Evolutionary conservation across 1,140 invertebrate genomes (phyloP), one percentile per base, ranked within the genome.

Genomic region (Harpegnathos saltator): DNA sequence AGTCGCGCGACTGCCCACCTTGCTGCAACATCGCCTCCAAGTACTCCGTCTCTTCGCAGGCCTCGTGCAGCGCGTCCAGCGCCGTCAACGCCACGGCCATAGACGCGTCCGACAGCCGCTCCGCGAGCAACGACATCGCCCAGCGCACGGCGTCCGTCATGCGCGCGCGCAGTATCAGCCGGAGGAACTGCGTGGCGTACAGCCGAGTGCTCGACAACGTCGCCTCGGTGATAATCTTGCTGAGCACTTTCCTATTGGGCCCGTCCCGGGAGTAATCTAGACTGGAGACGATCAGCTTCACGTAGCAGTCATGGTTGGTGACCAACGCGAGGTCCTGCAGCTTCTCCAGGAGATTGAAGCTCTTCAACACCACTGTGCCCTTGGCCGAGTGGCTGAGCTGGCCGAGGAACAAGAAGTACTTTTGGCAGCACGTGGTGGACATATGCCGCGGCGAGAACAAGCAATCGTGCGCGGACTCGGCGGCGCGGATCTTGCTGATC

Each of bases 321-420:
- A 96, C 95, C n/a, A 96, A 96, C 1, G 98, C 97, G 68, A 99
- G 92, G 84, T 97, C 96, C 85, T 97, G 95, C 11, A 99, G 94
- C 89, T 97, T 98, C 85, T 97, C 96, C 91, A 98, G 97, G 71
- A 99, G 95, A 63, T 96, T 96, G 19, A 97, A 96, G 83, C 96
- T 96, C 62, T 98, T 97, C 17, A 99, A 96, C 77, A 97, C 94
- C 72, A 95, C 95, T 38, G 97, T 94, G 0, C 98, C 98, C 65
- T 96, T 95, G 54, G 95, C 94, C n/a, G 96, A 96, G 63, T 96
- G 96, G 82, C 97, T 98, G 73, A 99, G 95, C 84, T 97, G 96
- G 1, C 98, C 98, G 66, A 99, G 96, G 89, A 99, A 98, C 1
- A 99, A 94, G 92, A 99, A 99, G 94, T 99, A 99, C 92, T 97